These are phyloP conservation scores for Mormyrus lacerda DNA, from an alignment of 2,113 vertebrate genomes.

Conservation along the genomic window DNA sequence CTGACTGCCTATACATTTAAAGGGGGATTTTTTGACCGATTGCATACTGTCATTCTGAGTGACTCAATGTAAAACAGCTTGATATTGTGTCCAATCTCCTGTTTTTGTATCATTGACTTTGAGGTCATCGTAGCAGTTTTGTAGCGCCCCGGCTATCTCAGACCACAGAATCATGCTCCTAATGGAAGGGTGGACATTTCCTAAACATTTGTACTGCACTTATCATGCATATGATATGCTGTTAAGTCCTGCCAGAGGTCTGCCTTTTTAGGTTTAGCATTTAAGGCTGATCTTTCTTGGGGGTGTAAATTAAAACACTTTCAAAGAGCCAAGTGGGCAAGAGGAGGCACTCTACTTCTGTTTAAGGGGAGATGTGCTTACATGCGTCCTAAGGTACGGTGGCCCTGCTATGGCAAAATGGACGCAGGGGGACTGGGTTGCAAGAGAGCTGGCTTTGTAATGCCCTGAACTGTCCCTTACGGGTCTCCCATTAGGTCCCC, in stretches of 20 bases:
- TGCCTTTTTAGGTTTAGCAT: constrained; percentile 30
- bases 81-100: constrained; percentile 23
- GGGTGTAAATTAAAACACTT: constrained; percentile 5
- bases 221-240: constrained; percentile 30
- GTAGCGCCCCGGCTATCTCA: constrained; percentile 22
- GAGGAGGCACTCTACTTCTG: constrained; percentile 11
- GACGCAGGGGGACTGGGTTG: constrained; percentile 49
- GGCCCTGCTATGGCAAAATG: constrained; percentile 48
- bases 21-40: constrained; percentile 28
- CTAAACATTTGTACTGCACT: constrained; percentile 7
- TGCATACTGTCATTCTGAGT: constrained; percentile 39
- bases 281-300: constrained; percentile 35
- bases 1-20: constrained; percentile 45
- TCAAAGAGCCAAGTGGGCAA: constrained; percentile 24
- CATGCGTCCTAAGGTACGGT: constrained; percentile 43
- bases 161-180: not conserved
- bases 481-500: constrained; percentile 84
- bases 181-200: not conserved
- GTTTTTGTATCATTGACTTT: constrained; percentile 39
- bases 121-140: constrained; percentile 30
- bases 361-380: constrained; percentile 24
- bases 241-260: constrained; percentile 25
- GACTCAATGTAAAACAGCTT: constrained; percentile 35
- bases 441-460: constrained; percentile 51
- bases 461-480: constrained; percentile 68